These are phyloP conservation scores for Melanotaenia nigrans DNA, from an alignment of 2,797 vertebrate genomes.

Conservation along the genomic window DNA sequence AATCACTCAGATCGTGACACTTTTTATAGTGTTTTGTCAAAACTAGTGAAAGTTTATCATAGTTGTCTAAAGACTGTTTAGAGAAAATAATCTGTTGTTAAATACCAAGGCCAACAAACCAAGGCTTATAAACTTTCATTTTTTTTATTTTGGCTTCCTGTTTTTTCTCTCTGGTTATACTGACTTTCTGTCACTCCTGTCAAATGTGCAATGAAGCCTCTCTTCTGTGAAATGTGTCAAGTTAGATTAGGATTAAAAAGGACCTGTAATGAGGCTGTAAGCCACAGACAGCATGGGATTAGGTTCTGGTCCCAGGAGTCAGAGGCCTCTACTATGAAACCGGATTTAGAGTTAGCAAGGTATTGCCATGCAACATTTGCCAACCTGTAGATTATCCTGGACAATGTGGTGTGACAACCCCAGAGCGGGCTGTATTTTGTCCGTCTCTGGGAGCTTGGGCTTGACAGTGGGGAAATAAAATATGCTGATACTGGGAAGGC, in stretches of 20 bases:
- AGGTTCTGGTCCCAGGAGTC: constrained; percentile 47
- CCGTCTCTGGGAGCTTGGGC: too few relatives aligned
- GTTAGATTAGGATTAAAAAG: constrained; percentile 77
- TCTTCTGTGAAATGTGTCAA: constrained; percentile 71
- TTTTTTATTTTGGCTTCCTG: constrained; percentile 26
- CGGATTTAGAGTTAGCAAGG: constrained; percentile 2
- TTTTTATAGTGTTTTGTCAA: constrained; percentile 2
- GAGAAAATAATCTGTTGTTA: constrained; percentile 15
- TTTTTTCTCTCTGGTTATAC: constrained; percentile 14
- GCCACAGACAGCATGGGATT: constrained; percentile 57
- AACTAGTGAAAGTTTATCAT: background rate
- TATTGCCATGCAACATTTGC: background rate
- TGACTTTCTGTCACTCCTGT: constrained; percentile 25
- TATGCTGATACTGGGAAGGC: background rate
- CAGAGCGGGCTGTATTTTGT: too few relatives aligned
- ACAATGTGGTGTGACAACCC: background rate
- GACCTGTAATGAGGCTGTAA: constrained; percentile 60
- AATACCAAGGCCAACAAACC: constrained; percentile 6
- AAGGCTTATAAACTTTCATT: background rate
- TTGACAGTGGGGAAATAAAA: background rate
- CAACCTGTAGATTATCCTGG: background rate
- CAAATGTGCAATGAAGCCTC: constrained; percentile 41
- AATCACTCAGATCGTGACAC: constrained; percentile 17
- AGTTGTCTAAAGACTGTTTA: constrained; percentile 2
- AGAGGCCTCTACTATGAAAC: constrained; percentile 10